phyloP scores from a whole-genome alignment of 2,888 invertebrate species.

The Gasteruption jaculator region DNA sequence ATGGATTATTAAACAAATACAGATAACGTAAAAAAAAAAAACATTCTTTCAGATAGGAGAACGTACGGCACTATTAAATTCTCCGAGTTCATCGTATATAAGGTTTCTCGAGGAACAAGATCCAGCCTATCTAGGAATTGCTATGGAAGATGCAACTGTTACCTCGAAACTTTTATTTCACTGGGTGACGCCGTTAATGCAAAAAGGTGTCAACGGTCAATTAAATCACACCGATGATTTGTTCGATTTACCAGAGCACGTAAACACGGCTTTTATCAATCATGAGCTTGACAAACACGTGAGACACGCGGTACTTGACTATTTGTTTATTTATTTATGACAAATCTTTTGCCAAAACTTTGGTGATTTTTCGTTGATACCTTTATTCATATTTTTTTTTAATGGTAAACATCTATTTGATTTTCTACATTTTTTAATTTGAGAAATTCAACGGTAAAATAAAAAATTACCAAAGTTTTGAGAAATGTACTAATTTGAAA shows the following conservation, averaged over 20 bases:
- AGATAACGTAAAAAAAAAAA: conserved; percentile 21
- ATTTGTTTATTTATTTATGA: conserved; percentile 3
- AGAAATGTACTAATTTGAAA: too few species aligned
- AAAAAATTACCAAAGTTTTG: too few species aligned
- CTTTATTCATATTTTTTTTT: too few species aligned
- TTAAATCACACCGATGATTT: conserved; percentile 74
- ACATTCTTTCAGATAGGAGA: conserved; percentile 54
- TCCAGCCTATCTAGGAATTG: conserved; percentile 72
- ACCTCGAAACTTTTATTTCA: conserved; percentile 75
- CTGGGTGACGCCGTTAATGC: conserved; percentile 84
- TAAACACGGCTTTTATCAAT: conserved; percentile 62
- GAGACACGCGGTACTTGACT: conserved; percentile 41
- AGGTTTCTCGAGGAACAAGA: conserved; percentile 64
- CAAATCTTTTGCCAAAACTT: conserved; percentile 2
- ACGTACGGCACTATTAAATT: conserved; percentile 58
- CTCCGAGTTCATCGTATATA: conserved; percentile 54
- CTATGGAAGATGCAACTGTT: conserved; percentile 71
- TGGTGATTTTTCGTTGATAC: too few species aligned
- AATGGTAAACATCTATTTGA: too few species aligned
- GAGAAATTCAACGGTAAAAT: too few species aligned
- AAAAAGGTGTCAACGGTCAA: conserved; percentile 72
- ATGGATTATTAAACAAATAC: conserved; percentile 21
- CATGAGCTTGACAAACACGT: conserved; percentile 58
- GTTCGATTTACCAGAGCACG: conserved; percentile 70
- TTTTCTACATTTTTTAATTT: too few species aligned